These are phyloP conservation scores for Temnothorax unifasciatus DNA, from an alignment of 2,888 invertebrate species.

Conservation along the genomic window DNA sequence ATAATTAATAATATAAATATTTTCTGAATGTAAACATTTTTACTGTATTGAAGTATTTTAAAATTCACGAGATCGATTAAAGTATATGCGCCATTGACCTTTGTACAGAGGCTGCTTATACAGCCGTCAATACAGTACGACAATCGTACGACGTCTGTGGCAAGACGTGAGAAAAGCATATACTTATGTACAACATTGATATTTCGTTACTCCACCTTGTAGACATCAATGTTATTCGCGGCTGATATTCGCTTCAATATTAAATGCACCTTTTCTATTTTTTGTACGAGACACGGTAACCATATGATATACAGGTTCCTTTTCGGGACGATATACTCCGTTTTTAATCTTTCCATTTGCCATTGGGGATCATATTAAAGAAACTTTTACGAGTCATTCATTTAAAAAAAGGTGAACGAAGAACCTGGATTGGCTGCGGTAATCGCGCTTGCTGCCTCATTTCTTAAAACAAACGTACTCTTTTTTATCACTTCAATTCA, in stretches of 20 bases:
- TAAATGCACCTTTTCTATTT: slow-evolving; percentile 30
- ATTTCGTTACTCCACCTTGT: slow-evolving; percentile 36
- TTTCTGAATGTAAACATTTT: slow-evolving; percentile 24
- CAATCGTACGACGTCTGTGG: neutral
- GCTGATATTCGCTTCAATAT: neutral
- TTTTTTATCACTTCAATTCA: neutral
- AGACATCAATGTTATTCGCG: neutral
- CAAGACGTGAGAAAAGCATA: slow-evolving; percentile 57
- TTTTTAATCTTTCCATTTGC: slow-evolving; percentile 3
- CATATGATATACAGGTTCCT: neutral
- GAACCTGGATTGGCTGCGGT: neutral
- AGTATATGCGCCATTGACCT: slow-evolving; percentile 65
- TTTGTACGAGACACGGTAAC: neutral
- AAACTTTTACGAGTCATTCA: neutral
- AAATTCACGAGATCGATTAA: slow-evolving; percentile 64
- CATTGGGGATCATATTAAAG: neutral
- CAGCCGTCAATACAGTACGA: slow-evolving; percentile 19
- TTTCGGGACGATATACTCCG: neutral
- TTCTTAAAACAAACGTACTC: neutral
- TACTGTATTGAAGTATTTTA: slow-evolving; percentile 4
- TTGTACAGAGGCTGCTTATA: slow-evolving; percentile 36
- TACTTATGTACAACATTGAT: slow-evolving; percentile 46
- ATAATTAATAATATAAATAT: neutral
- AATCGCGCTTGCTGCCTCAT: neutral
- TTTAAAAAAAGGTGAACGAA: neutral